phyloP scores from a whole-genome alignment of 2,113 vertebrate genomes.

The Prunella himalayana region DNA sequence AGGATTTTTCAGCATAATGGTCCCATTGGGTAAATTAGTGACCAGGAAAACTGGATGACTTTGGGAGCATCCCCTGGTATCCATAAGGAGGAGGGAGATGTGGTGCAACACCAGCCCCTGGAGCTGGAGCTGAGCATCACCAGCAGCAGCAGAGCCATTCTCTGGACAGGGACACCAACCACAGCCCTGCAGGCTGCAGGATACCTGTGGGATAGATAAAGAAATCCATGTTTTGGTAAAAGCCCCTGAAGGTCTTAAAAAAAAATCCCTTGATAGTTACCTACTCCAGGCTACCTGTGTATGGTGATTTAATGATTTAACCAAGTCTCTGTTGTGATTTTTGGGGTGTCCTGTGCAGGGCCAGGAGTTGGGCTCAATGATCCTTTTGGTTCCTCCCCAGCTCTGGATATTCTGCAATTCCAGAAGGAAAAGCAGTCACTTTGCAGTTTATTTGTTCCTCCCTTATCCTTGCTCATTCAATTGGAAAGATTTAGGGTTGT shows the following conservation, averaged over 20 bases:
- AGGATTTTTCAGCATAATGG: neutral
- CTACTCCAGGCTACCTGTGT: accelerated
- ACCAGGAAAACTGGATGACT: neutral
- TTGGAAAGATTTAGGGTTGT: neutral
- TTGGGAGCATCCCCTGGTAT: neutral
- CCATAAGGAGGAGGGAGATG: neutral
- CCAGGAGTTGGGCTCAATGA: neutral
- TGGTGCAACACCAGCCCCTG: neutral
- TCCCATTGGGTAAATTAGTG: neutral
- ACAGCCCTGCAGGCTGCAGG: neutral
- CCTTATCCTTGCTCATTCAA: accelerated
- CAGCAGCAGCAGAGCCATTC: neutral
- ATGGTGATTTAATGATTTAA: neutral
- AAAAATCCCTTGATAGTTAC: neutral
- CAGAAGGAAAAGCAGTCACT: neutral
- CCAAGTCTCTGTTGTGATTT: neutral
- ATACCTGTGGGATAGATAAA: neutral
- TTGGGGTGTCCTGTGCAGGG: neutral
- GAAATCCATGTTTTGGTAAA: neutral
- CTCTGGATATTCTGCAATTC: neutral
- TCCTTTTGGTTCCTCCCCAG: neutral
- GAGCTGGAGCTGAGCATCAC: neutral
- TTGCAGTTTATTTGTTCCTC: neutral
- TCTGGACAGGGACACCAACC: neutral
- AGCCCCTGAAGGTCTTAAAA: neutral